A percentile compares a stretch with the other conserved stretches of the same genome.
These are phyloP conservation scores for Bungarus multicinctus DNA, from an alignment of 2,113 vertebrate species.

Conservation along the genomic window DNA sequence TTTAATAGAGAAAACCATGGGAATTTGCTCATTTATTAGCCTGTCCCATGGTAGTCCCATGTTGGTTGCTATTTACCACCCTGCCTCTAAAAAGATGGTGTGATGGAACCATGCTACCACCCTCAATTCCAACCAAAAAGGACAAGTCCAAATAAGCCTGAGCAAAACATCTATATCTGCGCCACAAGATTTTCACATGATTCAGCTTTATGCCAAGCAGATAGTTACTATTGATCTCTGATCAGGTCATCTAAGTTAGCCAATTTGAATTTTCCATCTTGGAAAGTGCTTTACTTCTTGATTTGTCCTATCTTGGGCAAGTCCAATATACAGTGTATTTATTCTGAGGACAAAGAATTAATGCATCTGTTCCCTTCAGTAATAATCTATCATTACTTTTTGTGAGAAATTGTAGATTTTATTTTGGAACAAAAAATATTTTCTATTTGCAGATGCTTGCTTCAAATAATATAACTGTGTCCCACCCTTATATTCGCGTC, in stretches of 20 bases:
- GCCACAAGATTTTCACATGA: background rate
- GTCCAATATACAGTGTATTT: background rate
- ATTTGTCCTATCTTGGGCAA: background rate
- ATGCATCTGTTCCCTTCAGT: background rate
- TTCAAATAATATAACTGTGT: slow-evolving; percentile 68
- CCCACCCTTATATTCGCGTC: slow-evolving; percentile 71
- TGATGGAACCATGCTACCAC: background rate
- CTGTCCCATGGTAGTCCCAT: background rate
- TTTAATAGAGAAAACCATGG: background rate
- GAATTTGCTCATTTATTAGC: background rate
- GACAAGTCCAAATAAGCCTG: background rate
- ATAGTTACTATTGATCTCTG: background rate
- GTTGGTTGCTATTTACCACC: background rate
- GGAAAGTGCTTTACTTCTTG: background rate
- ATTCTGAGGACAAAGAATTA: background rate
- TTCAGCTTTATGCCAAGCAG: background rate
- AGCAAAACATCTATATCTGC: background rate
- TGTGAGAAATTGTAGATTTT: background rate
- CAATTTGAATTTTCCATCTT: background rate
- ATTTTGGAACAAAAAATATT: background rate
- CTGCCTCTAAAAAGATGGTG: background rate
- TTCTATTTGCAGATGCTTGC: slow-evolving; percentile 76
- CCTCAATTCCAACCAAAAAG: background rate
- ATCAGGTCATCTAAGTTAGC: background rate
- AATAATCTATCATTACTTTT: background rate